These are phyloP conservation scores for Aphaenogaster floridana DNA, from an alignment of 1,140 invertebrate genomes.

Conservation along the genomic window DNA sequence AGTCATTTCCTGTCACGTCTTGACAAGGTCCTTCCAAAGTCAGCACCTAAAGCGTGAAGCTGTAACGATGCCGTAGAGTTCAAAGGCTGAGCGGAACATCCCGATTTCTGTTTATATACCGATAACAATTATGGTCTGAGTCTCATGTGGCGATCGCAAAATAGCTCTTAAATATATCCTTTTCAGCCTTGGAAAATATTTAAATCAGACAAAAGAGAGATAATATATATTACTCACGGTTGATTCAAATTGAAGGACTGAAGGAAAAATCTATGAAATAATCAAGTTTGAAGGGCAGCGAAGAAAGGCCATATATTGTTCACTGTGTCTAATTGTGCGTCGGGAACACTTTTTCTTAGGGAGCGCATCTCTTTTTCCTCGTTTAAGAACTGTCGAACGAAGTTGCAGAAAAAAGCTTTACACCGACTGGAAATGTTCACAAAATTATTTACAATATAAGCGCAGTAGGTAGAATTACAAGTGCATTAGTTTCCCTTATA, in stretches of 20 bases:
- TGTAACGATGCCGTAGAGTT: background rate
- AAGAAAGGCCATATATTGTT: background rate
- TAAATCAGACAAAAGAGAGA: background rate
- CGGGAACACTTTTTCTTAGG: background rate
- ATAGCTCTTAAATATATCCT: background rate
- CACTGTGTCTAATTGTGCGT: background rate
- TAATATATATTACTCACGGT: background rate
- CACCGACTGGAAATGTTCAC: background rate
- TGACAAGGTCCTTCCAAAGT: conserved; percentile 19
- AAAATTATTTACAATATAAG: background rate
- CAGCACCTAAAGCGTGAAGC: background rate
- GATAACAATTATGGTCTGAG: background rate
- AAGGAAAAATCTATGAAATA: background rate
- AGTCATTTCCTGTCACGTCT: conserved; percentile 24
- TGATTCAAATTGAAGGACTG: background rate
- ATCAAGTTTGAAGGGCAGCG: background rate
- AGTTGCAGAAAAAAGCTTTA: background rate
- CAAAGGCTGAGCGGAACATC: conserved; percentile 4
- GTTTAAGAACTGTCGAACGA: background rate
- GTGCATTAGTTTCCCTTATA: no score
- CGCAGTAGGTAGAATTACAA: no score
- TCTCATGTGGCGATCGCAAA: background rate
- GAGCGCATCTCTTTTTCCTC: background rate
- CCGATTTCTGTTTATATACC: background rate
- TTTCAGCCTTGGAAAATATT: background rate